Conservation (phyloP, 2,797 vertebrate species). For the Orestias chungarensis region DNA sequence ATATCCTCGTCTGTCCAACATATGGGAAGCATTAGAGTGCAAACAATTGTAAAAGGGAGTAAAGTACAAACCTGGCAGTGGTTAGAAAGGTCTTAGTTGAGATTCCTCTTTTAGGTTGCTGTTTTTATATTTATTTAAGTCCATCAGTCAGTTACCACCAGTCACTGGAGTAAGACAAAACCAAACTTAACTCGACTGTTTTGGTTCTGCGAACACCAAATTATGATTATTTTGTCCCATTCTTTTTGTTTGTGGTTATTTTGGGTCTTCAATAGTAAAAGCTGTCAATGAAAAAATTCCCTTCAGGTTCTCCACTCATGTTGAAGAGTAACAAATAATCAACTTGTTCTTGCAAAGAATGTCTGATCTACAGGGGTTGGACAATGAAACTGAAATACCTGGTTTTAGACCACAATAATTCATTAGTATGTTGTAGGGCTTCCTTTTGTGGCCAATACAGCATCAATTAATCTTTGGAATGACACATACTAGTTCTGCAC, state of each 20-base stretch:
- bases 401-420: no score
- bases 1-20: slow-evolving; percentile 58
- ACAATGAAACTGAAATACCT: no score
- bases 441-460: no score
- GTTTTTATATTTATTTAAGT: slow-evolving; percentile 32
- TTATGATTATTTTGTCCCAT: not conserved
- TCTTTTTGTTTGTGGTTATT: not conserved
- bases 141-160: slow-evolving; percentile 17
- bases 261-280: not conserved
- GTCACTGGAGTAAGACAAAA: not conserved
- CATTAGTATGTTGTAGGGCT: no score
- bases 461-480: no score
- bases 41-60: slow-evolving; percentile 53
- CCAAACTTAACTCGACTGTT: no score
- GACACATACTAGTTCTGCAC: no score
- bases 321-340: not conserved
- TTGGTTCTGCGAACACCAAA: no score
- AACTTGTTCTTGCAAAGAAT: not conserved
- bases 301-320: not conserved
- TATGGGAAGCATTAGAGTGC: slow-evolving; percentile 72
- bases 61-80: slow-evolving; percentile 52
- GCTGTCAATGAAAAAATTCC: not conserved
- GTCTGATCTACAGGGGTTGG: no score
- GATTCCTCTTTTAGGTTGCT: slow-evolving; percentile 41
- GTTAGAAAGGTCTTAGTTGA: slow-evolving; percentile 54